Conservation (phyloP, 2,113 vertebrate genomes). For the Ranitomeya variabilis region DNA sequence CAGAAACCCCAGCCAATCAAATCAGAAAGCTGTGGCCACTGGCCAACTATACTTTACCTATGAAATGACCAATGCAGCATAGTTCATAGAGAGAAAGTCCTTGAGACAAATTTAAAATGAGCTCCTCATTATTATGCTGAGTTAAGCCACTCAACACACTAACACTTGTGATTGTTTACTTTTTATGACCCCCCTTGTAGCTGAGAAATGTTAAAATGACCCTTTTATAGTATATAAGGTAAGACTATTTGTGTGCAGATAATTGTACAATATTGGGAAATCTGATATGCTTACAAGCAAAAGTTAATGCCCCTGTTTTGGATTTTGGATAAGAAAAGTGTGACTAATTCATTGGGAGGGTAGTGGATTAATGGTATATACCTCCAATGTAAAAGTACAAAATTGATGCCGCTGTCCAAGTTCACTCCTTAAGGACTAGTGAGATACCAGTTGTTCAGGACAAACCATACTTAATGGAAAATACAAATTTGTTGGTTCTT, state of each 20-base stretch:
- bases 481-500: not conserved
- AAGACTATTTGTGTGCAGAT: not conserved
- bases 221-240: not conserved
- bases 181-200: too few relatives aligned
- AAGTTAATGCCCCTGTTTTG: not conserved
- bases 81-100: too few relatives aligned
- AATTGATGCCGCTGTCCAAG: conserved; percentile 11
- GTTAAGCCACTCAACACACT: too few relatives aligned
- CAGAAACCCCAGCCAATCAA: too few relatives aligned
- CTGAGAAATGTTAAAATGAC: not conserved
- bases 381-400: not conserved
- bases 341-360: conserved; percentile 2
- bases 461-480: conserved; percentile 15
- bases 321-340: not conserved
- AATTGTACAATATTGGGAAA: not conserved
- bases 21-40: too few relatives aligned
- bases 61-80: too few relatives aligned
- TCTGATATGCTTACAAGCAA: not conserved
- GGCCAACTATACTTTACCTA: too few relatives aligned
- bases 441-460: conserved; percentile 15
- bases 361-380: conserved; percentile 4
- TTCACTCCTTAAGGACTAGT: not conserved
- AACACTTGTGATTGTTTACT: too few relatives aligned
- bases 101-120: too few relatives aligned
- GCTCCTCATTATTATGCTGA: too few relatives aligned